Evolutionary conservation across 2,797 vertebrate genomes (phyloP), one percentile per base, ranked within the genome.

Genomic region (Lagodon rhomboides): DNA sequence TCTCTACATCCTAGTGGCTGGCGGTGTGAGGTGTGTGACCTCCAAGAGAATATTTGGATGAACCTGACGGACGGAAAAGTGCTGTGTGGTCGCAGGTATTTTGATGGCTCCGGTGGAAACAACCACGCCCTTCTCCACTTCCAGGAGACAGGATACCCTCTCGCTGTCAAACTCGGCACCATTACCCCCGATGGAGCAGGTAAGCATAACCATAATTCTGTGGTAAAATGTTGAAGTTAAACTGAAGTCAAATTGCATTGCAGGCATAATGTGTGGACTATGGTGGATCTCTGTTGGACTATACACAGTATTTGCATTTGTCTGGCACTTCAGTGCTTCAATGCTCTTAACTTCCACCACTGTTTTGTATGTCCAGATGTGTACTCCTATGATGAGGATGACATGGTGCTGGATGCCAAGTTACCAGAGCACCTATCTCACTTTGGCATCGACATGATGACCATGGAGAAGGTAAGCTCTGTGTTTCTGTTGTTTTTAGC

Each of bases 391-490:
- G 98, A 99, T 0, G 98, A 99, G 79, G 98, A 99, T 58, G 98
- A 99, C 86, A 99, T 99, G 98, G 98, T 99, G 3, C 91, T 99
- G 85, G 98, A 99, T 91, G 95, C 97, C 59, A 99, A 96, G 92
- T 94, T 99, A 73, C 97, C 98, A 4, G 98, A 99, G 79, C 98
- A 99, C 64, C 93, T 99, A 9, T 67, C 97, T 85, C 98, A 99
- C 90, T 99, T 99, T 80, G 98, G 98, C 54, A 99, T 99, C 3
- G 94, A 99, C 94, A 99, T 99, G 98, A 97, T 99, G 92, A 99
- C 97, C 89, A 99, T 99, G 98, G 97, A 99, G 91, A 99, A 99
- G 96, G 98, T 96, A 88, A 66, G 85, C 78, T 55, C 59, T 73
- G 3, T 55, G 3, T 79, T 25, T 77, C 18, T 62, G 20, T n/a